Base-by-base conservation (phyloP, 2,797 vertebrate genomes). In the Hephaestus fuliginosus region DNA sequence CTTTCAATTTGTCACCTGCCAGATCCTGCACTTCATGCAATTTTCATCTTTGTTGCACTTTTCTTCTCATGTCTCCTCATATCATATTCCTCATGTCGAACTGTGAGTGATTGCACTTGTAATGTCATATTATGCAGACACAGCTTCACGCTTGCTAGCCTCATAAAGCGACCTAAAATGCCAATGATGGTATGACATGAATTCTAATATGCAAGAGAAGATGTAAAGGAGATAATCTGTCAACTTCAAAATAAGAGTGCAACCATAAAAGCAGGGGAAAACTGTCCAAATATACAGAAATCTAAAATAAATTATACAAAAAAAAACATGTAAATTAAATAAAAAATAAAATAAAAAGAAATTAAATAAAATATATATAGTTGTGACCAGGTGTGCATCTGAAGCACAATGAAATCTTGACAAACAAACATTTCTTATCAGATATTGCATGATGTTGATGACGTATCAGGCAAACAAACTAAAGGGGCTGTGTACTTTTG, bases 11-110 rank as follows among this genome's bases (percentile, higher is more conserved):
- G n/a, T 71, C 33, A 36, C 18, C 51, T 69, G 57, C 62, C 30
- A 46, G 13, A 17, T 43, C 22, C 25, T 57, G 13, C 5, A n/a
- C 1, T 58, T 1, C 20, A 39, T 69, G 25, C 49, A 0, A 71
- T 36, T 51, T 75, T 55, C 17, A 63, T 22, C 18, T 43, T 49
- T 4, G 46, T n/a, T 51, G 33, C 36, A 64, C 10, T 8, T 68
- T 63, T 67, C 22, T 18, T 65, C n/a, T 28, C 28, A 46, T 66
- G 76, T 71, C 57, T 30, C n/a, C 1, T 6, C 68, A 61, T 43
- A 52, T 46, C 0, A 79, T 44, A 11, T 25, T 25, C 25, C 25
- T 25, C 25, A 25, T 25, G 25, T 25, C 25, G 25, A 25, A 25
- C 3, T 70, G 8, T 25, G 25, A 17, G 9, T 30, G 10, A 56